phyloP scores from a whole-genome alignment of 1,140 invertebrate species.

The Eubasilissa regina region DNA sequence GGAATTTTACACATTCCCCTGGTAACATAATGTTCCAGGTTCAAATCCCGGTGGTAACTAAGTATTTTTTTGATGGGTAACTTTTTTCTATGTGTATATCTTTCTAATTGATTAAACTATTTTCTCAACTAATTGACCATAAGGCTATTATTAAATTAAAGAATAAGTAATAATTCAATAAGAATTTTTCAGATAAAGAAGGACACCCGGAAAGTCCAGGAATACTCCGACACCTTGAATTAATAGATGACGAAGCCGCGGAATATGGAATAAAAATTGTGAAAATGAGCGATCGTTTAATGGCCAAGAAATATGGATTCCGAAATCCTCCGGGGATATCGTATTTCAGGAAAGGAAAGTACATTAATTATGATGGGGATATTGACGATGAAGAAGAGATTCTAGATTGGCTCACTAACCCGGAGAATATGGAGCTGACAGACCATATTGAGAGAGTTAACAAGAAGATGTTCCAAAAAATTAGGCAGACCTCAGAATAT shows the following conservation, averaged over 20 bases:
- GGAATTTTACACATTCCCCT: too few relatives aligned
- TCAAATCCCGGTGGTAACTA: too few relatives aligned
- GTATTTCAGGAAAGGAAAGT: constrained; percentile 92
- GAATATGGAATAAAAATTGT: constrained; percentile 95
- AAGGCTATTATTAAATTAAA: not conserved
- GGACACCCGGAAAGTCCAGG: constrained; percentile 85
- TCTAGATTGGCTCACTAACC: constrained; percentile 93
- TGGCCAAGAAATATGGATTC: constrained; percentile 96
- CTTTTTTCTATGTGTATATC: too few relatives aligned
- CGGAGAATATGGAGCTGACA: constrained; percentile 94
- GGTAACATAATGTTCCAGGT: too few relatives aligned
- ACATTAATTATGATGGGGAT: constrained; percentile 93
- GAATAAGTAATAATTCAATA: not conserved
- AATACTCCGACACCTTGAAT: constrained; percentile 87
- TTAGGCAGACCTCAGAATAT: constrained; percentile 91
- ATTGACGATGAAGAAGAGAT: constrained; percentile 95
- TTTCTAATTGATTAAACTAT: too few relatives aligned
- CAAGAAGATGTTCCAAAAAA: constrained; percentile 93
- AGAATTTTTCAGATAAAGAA: constrained; percentile 79
- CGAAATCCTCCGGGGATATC: constrained; percentile 91
- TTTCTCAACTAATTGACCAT: not conserved
- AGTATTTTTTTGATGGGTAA: too few relatives aligned
- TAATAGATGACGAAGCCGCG: constrained; percentile 92
- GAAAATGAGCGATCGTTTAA: constrained; percentile 89
- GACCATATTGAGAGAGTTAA: constrained; percentile 96